Base-by-base conservation (phyloP, 2,113 vertebrate genomes). In the Choloepus hoffmanni region DNA sequence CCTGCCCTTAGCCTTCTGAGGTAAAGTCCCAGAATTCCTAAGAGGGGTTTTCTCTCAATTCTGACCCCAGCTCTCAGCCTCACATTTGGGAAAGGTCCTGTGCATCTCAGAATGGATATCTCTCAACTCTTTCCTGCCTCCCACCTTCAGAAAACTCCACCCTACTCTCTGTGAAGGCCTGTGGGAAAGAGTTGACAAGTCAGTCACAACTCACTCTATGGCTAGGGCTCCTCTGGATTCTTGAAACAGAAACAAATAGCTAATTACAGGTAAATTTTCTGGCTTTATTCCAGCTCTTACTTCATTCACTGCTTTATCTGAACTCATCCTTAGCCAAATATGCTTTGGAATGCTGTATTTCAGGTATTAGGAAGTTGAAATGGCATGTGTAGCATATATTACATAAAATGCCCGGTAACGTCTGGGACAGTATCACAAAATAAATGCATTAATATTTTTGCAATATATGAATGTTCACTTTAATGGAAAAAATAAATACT, bases 401-500 rank as follows among this genome's bases (percentile, higher is more conserved):
- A 55, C 13, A 33, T 28, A 81, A 81, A n/a, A 85, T 2, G 11
- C 23, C n/a, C 13, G 60, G 8, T 65, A 68, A 11, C 8, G 30
- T 81, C n/a, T 48, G 19, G 43, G n/a, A 28, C n/a, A 89, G 12
- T 28, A 89, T 28, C 15, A 9, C 45, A 48, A 93, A 82, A 86
- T 82, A 93, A 84, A 79, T 53, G 53, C 48, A 72, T 62, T 53
- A 70, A 48, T 93, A 95, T 83, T 87, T 45, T 30, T 67, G 9
- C 3, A 95, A 85, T 28, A 40, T 62, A 85, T 36, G 50, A 79
- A 89, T 55, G 14, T 85, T 87, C 13, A 78, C 70, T 87, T 63
- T 70, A 95, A 77, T 68, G 33, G 36, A 45, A 60, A 68, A 81
- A 84, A 90, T 79, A 89, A 73, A 78, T 36, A 89, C 60, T 85